Evolutionary conservation across 1,140 invertebrate genomes (phyloP).

Genomic region (Drosophila ohnishii): DNA sequence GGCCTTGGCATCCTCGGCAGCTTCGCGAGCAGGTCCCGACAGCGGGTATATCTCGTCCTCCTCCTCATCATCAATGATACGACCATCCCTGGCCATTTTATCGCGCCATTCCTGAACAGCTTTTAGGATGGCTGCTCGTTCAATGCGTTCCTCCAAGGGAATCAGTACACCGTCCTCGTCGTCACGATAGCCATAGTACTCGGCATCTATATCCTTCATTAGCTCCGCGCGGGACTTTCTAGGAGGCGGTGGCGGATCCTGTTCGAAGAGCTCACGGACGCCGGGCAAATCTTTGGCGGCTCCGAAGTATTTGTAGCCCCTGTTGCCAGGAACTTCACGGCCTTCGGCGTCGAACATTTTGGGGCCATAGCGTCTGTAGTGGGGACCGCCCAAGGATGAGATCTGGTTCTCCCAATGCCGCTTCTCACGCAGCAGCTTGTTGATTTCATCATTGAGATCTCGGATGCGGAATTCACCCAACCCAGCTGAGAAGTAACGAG

Average conservation of each 20-base stretch:
- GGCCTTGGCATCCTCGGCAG: constrained; percentile 61
- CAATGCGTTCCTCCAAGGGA: constrained; percentile 92
- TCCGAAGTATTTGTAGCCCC: constrained; percentile 99
- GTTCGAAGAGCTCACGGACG: constrained; percentile 98
- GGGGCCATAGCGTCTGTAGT: constrained; percentile 96
- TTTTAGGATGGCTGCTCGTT: constrained; percentile 88
- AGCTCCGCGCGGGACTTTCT: constrained; percentile 97
- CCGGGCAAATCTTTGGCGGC: constrained; percentile 99
- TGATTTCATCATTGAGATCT: constrained; percentile 99
- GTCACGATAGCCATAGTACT: constrained; percentile 99
- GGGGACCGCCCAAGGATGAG: constrained; percentile 96
- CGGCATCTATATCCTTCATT: constrained; percentile 98
- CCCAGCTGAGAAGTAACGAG: constrained; percentile 87
- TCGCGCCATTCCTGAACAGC: constrained; percentile 87
- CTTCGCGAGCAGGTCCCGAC: constrained; percentile 68
- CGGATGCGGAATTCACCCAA: constrained; percentile 98
- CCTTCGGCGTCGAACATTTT: constrained; percentile 98
- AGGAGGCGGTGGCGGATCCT: constrained; percentile 94
- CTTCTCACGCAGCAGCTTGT: constrained; percentile 97
- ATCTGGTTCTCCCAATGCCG: constrained; percentile 99
- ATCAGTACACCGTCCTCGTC: constrained; percentile 98
- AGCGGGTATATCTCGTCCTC: constrained; percentile 84
- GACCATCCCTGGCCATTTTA: constrained; percentile 86
- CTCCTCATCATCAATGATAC: constrained; percentile 84
- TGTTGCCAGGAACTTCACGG: constrained; percentile 98